These are phyloP conservation scores for Myocastor coypus DNA, from an alignment of 2,113 vertebrate species.

Conservation along the genomic window DNA sequence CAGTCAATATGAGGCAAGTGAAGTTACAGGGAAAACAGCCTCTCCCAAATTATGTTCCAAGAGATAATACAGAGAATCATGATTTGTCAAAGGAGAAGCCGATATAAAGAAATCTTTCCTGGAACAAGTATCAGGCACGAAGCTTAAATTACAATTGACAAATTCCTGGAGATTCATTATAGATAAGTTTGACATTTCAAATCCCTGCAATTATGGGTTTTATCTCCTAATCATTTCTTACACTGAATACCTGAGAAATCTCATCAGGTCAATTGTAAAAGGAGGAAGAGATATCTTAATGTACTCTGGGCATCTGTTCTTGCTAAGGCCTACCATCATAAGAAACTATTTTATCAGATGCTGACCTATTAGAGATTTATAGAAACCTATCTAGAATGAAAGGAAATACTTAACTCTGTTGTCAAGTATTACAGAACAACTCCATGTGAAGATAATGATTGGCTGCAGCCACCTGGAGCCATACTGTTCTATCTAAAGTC, in stretches of 20 bases:
- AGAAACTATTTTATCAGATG: not conserved
- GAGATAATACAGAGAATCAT: not conserved
- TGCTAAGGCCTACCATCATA: not conserved
- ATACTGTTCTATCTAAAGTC: not conserved
- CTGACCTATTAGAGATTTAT: not conserved
- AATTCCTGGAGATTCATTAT: not conserved
- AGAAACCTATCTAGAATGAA: not conserved
- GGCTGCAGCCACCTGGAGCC: not conserved
- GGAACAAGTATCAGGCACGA: not conserved
- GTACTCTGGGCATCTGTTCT: not conserved
- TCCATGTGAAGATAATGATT: not conserved
- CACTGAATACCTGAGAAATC: not conserved
- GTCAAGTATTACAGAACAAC: not conserved
- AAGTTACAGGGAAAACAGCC: not conserved
- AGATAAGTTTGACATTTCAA: not conserved
- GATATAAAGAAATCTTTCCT: not conserved
- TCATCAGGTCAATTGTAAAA: not conserved
- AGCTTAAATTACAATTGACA: not conserved
- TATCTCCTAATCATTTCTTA: not conserved
- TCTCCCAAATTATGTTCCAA: not conserved
- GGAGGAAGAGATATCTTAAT: not conserved
- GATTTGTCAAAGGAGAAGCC: not conserved
- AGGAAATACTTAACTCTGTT: not conserved
- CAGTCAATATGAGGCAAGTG: not conserved
- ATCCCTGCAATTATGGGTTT: not conserved